Percentiles rank a stretch among this genome's conserved stretches.
Conservation (phyloP, 2,797 vertebrate species). For the Champsocephalus esox region DNA sequence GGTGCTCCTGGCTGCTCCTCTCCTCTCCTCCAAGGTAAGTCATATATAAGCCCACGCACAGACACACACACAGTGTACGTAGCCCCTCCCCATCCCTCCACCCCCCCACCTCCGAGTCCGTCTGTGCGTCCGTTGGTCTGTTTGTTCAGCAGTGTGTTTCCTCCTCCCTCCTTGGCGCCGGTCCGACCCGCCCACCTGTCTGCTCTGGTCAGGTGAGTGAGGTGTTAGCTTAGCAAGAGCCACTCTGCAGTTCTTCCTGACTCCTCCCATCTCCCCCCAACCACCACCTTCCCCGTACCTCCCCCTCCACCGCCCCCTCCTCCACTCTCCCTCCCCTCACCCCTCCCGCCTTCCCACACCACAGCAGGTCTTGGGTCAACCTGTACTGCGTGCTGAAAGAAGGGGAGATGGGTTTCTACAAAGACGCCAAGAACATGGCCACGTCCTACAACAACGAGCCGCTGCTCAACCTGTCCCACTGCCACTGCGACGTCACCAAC, state of each 20-base stretch:
- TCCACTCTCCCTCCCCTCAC: conserved; percentile 40
- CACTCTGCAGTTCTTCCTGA: conserved; percentile 71
- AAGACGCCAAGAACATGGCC: conserved; percentile 90
- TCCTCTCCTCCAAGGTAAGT: conserved; percentile 86
- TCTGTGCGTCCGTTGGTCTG: conserved; percentile 64
- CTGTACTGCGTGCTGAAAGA: conserved; percentile 96
- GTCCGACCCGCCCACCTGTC: conserved; percentile 76
- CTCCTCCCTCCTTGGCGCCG: conserved; percentile 77
- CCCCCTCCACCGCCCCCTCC: conserved; percentile 36
- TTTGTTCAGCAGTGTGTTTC: conserved; percentile 82
- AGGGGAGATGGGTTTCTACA: conserved; percentile 96
- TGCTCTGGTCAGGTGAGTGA: conserved; percentile 85
- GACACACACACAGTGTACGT: conserved; percentile 41
- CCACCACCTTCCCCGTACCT: conserved; percentile 40
- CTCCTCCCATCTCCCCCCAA: conserved; percentile 61
- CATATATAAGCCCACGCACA: conserved; percentile 50
- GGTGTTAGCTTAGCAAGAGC: conserved; percentile 74
- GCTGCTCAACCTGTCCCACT: conserved; percentile 88
- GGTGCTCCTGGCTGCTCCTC: conserved; percentile 72
- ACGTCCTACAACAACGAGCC: conserved; percentile 90
- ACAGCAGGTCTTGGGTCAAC: conserved; percentile 96
- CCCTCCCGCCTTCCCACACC: conserved; percentile 61
- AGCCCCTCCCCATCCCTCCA: conserved; percentile 58
- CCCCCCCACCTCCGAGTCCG: conserved; percentile 48
- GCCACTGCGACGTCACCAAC: conserved; percentile 91